Percentiles rank a stretch among this genome's conserved stretches.
Evolutionary conservation across 2,113 vertebrate species (phyloP).

Genomic region (Nettapus auritus): DNA sequence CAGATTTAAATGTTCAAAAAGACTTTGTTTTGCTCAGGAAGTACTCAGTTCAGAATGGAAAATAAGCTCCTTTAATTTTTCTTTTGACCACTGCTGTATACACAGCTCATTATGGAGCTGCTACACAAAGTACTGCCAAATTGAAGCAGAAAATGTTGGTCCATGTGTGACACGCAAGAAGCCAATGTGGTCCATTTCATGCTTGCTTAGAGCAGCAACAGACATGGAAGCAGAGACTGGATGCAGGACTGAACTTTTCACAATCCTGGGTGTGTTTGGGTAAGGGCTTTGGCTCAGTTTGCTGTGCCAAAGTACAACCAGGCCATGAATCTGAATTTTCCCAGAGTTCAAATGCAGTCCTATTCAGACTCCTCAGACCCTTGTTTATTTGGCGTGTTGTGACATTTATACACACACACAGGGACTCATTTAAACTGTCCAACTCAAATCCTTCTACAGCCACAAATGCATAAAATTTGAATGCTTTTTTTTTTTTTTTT

Average conservation of each 20-base stretch:
- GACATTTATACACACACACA: constrained; percentile 45
- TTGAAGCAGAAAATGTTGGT: neutral
- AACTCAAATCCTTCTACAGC: constrained; percentile 54
- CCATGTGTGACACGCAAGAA: neutral
- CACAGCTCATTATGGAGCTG: neutral
- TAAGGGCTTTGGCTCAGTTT: constrained; percentile 16
- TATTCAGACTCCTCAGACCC: constrained; percentile 11
- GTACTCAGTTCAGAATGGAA: neutral
- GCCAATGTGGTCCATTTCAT: neutral
- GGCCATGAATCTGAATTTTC: constrained; percentile 42
- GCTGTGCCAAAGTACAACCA: neutral
- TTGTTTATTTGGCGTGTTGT: constrained; percentile 55
- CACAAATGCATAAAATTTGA: constrained; percentile 54
- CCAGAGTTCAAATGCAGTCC: neutral
- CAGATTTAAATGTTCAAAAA: constrained; percentile 3
- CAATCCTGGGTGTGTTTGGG: constrained; percentile 23
- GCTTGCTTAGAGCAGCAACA: neutral
- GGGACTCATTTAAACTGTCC: constrained; percentile 51
- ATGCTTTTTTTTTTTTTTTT: neutral
- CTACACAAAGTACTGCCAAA: neutral
- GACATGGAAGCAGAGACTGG: neutral
- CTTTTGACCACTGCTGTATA: neutral
- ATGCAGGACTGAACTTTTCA: constrained; percentile 4
- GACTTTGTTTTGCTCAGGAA: constrained; percentile 44
- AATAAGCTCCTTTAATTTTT: constrained; percentile 14